A percentile compares a stretch with the other conserved stretches of the same genome.
Evolutionary conservation across 2,888 invertebrate genomes (phyloP).

Genomic region (Mylabris sibirica): DNA sequence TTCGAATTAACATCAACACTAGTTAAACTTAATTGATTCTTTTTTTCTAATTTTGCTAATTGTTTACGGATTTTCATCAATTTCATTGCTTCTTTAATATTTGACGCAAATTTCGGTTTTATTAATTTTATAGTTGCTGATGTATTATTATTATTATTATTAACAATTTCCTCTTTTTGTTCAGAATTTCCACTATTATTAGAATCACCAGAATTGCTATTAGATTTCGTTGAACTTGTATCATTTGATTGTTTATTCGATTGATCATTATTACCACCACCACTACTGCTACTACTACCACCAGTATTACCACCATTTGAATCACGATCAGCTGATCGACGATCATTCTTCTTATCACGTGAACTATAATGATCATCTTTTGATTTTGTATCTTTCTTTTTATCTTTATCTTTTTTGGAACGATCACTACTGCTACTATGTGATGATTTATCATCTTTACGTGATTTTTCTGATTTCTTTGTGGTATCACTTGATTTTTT

Average conservation of each 20-base stretch:
- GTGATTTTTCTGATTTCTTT: constrained; percentile 37
- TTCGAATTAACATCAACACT: constrained; percentile 31
- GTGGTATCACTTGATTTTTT: constrained; percentile 50
- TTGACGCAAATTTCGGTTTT: constrained; percentile 75
- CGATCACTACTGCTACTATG: constrained; percentile 35
- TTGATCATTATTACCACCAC: constrained; percentile 69
- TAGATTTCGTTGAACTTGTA: constrained; percentile 56
- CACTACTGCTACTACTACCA: constrained; percentile 48
- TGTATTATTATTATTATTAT: constrained; percentile 29
- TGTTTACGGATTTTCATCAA: constrained; percentile 73
- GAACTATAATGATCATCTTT: constrained; percentile 77
- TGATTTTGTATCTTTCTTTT: constrained; percentile 60
- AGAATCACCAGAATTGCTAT: constrained; percentile 54
- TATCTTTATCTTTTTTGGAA: constrained; percentile 46
- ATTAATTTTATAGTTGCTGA: constrained; percentile 59
- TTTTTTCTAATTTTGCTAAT: constrained; percentile 69
- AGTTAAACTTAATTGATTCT: constrained; percentile 52
- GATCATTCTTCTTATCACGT: constrained; percentile 69
- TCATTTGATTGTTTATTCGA: constrained; percentile 56
- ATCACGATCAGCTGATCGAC: constrained; percentile 80
- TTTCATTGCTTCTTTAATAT: constrained; percentile 71
- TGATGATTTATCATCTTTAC: constrained; percentile 45
- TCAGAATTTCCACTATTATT: constrained; percentile 53
- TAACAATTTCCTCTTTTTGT: constrained; percentile 38
- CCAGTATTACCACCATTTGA: constrained; percentile 75